phyloP scores from a whole-genome alignment of 30 jellyfish, hydroid and myxozoan species.

The Clytia hemisphaerica region DNA sequence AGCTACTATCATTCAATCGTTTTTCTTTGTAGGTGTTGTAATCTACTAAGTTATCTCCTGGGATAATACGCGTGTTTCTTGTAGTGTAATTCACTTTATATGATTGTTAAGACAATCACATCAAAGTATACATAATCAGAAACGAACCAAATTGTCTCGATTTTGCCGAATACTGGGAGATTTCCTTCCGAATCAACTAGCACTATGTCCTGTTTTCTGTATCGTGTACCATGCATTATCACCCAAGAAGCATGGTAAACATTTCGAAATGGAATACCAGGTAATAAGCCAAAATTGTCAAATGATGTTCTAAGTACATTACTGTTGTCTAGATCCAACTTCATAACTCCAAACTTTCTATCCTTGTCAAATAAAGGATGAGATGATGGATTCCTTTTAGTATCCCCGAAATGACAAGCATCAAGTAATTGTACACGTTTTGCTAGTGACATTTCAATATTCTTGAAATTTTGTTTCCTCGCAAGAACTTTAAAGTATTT shows the following conservation, averaged over 20 bases:
- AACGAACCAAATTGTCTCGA: background rate
- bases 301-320: no score
- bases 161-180: constrained; percentile 17
- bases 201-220: background rate
- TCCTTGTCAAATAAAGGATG: constrained; percentile 4
- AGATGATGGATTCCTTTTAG: background rate
- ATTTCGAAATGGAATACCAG: background rate
- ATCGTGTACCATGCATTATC: constrained; percentile 3
- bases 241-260: constrained; percentile 11
- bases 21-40: no score
- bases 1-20: no score
- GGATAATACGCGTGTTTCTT: no score
- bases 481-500: constrained; percentile 13
- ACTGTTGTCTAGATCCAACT: background rate
- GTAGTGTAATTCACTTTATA: background rate
- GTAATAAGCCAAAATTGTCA: background rate
- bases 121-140: constrained; percentile 7
- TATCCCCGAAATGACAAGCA: background rate
- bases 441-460: background rate
- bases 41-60: no score
- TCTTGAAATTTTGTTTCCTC: constrained; percentile 16
- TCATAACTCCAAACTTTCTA: background rate
- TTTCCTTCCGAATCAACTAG: background rate
- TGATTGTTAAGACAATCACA: no score
- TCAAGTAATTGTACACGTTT: background rate